A percentile compares a stretch with the other conserved stretches of the same genome.
These are phyloP conservation scores for Heterodera schachtii DNA, from an alignment of 1,140 invertebrate genomes.

Conservation along the genomic window DNA sequence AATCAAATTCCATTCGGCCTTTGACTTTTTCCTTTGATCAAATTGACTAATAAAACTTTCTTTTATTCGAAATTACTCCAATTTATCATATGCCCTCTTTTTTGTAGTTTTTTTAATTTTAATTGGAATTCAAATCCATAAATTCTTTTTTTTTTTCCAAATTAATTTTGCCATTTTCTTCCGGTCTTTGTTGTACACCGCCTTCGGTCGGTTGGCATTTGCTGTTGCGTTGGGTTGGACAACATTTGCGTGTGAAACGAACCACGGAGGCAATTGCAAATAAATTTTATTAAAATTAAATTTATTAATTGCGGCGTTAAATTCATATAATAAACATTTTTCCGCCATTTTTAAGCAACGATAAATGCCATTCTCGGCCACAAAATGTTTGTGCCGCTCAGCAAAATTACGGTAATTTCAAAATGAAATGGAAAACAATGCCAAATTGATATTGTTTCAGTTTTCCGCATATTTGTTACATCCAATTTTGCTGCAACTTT, in stretches of 20 bases:
- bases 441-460: too few species aligned
- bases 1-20: too few species aligned
- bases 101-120: too few species aligned
- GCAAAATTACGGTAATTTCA: slow-evolving; percentile 66
- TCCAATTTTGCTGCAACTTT: slow-evolving; percentile 66
- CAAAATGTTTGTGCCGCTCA: slow-evolving; percentile 67
- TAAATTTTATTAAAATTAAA: background rate
- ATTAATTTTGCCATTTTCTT: background rate
- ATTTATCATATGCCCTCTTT: too few species aligned
- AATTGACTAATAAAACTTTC: too few species aligned
- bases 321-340: background rate
- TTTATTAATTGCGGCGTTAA: background rate
- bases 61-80: too few species aligned
- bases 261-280: slow-evolving; percentile 79
- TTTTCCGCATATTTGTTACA: slow-evolving; percentile 69
- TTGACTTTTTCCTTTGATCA: too few species aligned
- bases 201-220: slow-evolving; percentile 82
- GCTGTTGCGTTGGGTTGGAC: slow-evolving; percentile 81
- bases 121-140: too few species aligned
- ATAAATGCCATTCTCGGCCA: slow-evolving; percentile 61
- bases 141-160: background rate
- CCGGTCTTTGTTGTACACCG: slow-evolving; percentile 75
- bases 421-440: too few species aligned
- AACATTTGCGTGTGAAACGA: slow-evolving; percentile 82
- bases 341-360: slow-evolving; percentile 38